A percentile compares a stretch with the other conserved stretches of the same genome.
phyloP scores from a whole-genome alignment of 2,888 invertebrate species.

The Spisula subtruncata region DNA sequence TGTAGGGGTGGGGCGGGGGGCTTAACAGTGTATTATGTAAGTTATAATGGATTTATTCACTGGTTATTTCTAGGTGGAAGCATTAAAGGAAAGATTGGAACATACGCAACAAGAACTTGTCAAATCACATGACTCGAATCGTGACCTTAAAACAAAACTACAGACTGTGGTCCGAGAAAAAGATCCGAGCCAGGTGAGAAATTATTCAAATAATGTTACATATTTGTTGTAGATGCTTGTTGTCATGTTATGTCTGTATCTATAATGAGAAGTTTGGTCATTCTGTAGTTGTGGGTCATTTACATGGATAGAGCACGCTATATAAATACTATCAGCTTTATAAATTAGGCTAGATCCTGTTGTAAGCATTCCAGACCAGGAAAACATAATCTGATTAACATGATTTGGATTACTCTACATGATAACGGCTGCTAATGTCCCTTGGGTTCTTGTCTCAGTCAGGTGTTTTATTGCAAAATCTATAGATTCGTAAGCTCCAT shows the following conservation, averaged over 20 bases:
- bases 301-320: not conserved
- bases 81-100: conserved; percentile 83
- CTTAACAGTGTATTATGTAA: too few species aligned
- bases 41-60: not conserved
- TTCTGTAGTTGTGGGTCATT: not conserved
- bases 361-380: not conserved
- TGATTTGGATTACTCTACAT: too few species aligned
- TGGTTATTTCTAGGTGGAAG: conserved; percentile 78
- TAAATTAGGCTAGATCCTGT: not conserved
- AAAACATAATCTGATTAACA: too few species aligned
- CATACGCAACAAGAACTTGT: conserved; percentile 81
- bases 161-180: conserved; percentile 78
- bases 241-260: conserved; percentile 1
- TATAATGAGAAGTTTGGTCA: not conserved
- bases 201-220: not conserved
- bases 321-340: not conserved
- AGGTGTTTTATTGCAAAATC: too few species aligned
- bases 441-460: too few species aligned
- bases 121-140: conserved; percentile 83
- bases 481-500: too few species aligned
- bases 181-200: conserved; percentile 77
- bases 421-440: too few species aligned
- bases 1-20: not conserved
- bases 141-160: conserved; percentile 82
- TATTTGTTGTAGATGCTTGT: not conserved